phyloP scores from a whole-genome alignment of 2,113 vertebrate genomes.

The Fukomys damarensis region DNA sequence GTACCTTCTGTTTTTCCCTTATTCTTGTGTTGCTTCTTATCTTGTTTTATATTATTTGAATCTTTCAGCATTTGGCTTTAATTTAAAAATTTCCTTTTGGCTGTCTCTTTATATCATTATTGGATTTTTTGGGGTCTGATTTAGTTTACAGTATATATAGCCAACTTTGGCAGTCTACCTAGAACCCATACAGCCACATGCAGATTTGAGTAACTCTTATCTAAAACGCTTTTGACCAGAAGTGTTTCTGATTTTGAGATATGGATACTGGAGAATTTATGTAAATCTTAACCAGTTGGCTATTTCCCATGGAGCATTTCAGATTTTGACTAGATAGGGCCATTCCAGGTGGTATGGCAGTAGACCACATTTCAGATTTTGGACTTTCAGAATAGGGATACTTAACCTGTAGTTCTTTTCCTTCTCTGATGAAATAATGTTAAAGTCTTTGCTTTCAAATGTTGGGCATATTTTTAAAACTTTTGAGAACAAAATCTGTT shows the following conservation, averaged over 20 bases:
- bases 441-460: slow-evolving; percentile 38
- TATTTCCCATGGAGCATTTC: not conserved
- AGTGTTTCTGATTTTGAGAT: not conserved
- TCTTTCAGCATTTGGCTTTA: not conserved
- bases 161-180: not conserved
- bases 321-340: not conserved
- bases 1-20: not conserved
- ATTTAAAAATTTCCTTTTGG: not conserved
- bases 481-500: not conserved
- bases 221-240: not conserved
- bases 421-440: not conserved
- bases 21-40: not conserved
- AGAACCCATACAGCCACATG: not conserved
- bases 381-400: not conserved
- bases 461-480: not conserved
- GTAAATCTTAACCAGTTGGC: not conserved
- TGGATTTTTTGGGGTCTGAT: not conserved
- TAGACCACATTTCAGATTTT: not conserved
- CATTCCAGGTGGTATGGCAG: too few species aligned
- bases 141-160: not conserved
- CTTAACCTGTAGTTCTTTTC: not conserved
- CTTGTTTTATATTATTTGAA: not conserved
- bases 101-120: not conserved
- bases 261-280: not conserved
- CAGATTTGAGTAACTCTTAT: not conserved